Evolutionary conservation across 1,140 invertebrate species (phyloP).

Genomic region (Andricus grossulariae): DNA sequence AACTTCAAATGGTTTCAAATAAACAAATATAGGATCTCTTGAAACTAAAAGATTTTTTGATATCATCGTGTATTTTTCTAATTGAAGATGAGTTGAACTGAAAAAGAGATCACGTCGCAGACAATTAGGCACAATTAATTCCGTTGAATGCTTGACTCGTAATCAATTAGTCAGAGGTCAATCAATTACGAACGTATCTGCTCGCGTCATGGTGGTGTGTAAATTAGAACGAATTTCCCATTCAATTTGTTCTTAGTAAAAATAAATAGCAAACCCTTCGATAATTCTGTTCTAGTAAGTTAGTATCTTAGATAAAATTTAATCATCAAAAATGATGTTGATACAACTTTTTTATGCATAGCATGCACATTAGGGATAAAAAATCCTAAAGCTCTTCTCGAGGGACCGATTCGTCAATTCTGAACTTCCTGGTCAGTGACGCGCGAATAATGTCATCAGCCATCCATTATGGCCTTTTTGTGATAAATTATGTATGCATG

Average conservation of each 20-base stretch:
- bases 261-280: slow-evolving; percentile 30
- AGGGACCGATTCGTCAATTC: slow-evolving; percentile 54
- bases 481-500: background rate
- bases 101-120: background rate
- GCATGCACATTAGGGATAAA: background rate
- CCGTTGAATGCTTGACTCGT: slow-evolving; percentile 11
- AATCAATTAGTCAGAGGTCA: slow-evolving; percentile 31
- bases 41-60: slow-evolving; percentile 8
- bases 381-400: background rate
- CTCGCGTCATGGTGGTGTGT: slow-evolving; percentile 24
- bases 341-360: background rate
- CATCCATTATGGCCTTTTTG: slow-evolving; percentile 52
- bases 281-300: background rate
- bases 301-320: background rate
- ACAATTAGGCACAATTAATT: slow-evolving; percentile 34
- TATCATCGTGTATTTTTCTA: background rate
- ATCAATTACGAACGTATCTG: slow-evolving; percentile 14
- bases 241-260: slow-evolving; percentile 39
- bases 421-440: slow-evolving; percentile 52
- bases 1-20: too few relatives aligned
- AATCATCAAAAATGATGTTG: background rate
- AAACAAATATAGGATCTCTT: background rate
- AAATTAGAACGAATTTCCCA: slow-evolving; percentile 35
- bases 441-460: slow-evolving; percentile 60
- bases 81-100: slow-evolving; percentile 21